Evolutionary conservation across 2,797 vertebrate species (phyloP), one percentile per base, ranked within the genome.

Genomic region (Phrynocephalus vlangalii): DNA sequence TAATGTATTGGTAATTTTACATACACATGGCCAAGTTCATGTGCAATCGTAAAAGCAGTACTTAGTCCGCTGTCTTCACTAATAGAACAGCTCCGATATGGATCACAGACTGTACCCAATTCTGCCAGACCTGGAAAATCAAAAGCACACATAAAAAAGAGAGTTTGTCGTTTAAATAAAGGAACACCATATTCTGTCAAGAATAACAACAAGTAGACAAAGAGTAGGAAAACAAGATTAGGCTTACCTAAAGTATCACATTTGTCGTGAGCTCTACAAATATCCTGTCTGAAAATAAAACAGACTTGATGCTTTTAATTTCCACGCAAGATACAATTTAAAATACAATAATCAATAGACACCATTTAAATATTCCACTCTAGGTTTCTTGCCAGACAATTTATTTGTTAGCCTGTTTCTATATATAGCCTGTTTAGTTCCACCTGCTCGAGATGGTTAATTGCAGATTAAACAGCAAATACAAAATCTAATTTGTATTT

Each of bases 21-120:
- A 97, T 97, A 99, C 99, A 99, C 99, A 83, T 99, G 99, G 93
- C 99, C 99, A 90, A 99, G 98, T 94, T 99, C 99, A 89, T 99
- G 99, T 91, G 99, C 99, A 77, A 99, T 98, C 63, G 99, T 99
- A 95, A 99, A 99, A 9, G 99, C 98, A 1, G 99, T 99, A 94
- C 99, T 99, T 88, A 99, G 95, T 78, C 99, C 99, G 0, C 98
- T 99, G 90, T 99, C 99, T 96, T 99, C 99, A 72, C 98, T 99
- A 93, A 99, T 99, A 83, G 99, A 99, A 95, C 99, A 99, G 95
- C 99, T 99, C 94, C 99, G 97, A 92, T 98, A 98, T 0, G 98
- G 98, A 94, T 99, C 99, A 92, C 99, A 99, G 83, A 99, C 98
- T 1, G 99, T 99, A 78, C 99, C 99, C 94, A 99, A 94, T 92